Conservation (phyloP, 2,888 invertebrate species). For the Nemurella pictetii region DNA sequence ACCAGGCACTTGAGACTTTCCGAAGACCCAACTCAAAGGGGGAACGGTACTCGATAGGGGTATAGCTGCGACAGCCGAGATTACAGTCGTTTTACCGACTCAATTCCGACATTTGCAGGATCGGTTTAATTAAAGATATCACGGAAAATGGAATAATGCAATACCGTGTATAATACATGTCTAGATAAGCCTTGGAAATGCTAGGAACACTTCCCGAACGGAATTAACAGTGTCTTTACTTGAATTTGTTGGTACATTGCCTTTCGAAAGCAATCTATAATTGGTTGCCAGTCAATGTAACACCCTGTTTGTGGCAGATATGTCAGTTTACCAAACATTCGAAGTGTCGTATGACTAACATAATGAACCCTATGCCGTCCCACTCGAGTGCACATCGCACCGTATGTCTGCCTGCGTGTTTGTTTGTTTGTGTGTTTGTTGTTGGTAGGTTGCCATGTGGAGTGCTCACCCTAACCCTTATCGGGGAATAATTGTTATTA, state of each 20-base stretch:
- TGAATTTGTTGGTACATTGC: neutral
- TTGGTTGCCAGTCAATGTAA: neutral
- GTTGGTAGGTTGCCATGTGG: neutral
- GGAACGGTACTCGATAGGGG: no score
- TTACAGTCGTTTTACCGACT: no score
- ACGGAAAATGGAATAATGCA: no score
- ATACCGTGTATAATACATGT: no score
- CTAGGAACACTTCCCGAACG: neutral
- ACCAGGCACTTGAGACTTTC: no score
- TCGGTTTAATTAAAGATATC: no score
- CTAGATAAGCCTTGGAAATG: no score
- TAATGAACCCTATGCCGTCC: neutral
- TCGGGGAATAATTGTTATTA: neutral
- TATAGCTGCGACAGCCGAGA: no score
- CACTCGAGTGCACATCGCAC: neutral
- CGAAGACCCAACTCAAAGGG: no score
- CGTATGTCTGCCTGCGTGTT: neutral
- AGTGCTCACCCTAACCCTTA: neutral
- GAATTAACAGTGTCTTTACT: no score
- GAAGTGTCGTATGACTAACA: neutral
- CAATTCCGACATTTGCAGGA: no score
- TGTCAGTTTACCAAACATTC: neutral
- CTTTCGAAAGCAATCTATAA: neutral
- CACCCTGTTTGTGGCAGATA: neutral
- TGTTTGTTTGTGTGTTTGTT: neutral